These are phyloP conservation scores for Euzetes globulus DNA, from an alignment of 2,888 invertebrate species.

Conservation along the genomic window DNA sequence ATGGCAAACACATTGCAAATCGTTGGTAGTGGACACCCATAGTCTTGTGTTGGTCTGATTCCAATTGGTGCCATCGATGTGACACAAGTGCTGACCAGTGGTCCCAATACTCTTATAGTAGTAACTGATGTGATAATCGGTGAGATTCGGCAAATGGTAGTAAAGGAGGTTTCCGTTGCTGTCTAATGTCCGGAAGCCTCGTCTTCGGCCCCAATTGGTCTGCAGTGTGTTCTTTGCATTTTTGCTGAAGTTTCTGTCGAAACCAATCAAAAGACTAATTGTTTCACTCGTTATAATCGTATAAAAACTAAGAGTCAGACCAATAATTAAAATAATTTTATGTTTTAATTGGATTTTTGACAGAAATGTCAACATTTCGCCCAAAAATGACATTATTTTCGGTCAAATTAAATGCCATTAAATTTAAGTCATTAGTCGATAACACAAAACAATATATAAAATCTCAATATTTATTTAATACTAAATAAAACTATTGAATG, in stretches of 20 bases:
- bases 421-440: too few species aligned
- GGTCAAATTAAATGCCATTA: not conserved
- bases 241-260: not conserved
- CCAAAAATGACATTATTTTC: not conserved
- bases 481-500: too few species aligned
- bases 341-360: not conserved
- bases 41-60: not conserved
- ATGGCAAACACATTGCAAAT: conserved; percentile 6
- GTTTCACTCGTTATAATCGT: not conserved
- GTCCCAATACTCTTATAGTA: not conserved
- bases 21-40: not conserved
- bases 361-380: not conserved
- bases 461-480: too few species aligned
- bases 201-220: not conserved
- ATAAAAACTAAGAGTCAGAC: not conserved
- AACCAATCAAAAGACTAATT: not conserved
- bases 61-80: conserved; percentile 1
- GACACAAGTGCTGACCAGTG: not conserved
- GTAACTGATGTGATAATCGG: conserved; percentile 15
- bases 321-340: not conserved
- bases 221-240: not conserved
- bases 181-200: not conserved
- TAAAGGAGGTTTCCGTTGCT: conserved; percentile 14
- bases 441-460: too few species aligned
- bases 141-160: conserved; percentile 26